Conservation (phyloP, 2,888 invertebrate genomes). For the Pterostichus niger region DNA sequence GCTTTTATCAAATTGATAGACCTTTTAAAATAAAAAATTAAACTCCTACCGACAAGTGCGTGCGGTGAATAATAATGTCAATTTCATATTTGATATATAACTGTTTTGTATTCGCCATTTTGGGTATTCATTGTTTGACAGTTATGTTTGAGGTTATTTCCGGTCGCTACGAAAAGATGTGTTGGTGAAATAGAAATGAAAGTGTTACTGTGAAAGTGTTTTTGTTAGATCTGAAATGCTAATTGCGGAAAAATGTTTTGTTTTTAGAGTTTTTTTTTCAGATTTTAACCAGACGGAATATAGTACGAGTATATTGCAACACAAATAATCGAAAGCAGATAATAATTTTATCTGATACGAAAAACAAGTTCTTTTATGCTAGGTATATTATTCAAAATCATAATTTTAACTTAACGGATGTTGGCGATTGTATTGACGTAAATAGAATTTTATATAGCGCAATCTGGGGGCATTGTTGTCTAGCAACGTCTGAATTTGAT, state of each 20-base stretch:
- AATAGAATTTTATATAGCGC: no score
- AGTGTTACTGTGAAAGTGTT: slow-evolving; percentile 16
- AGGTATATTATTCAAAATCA: no score
- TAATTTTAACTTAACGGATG: no score
- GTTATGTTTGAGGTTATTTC: slow-evolving; percentile 31
- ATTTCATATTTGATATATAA: not conserved
- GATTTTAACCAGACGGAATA: not conserved
- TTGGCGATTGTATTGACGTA: no score
- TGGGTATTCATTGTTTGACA: slow-evolving; percentile 1
- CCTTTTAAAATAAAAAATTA: no score
- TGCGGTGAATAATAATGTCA: not conserved
- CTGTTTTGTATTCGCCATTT: slow-evolving; percentile 12
- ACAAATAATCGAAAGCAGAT: no score
- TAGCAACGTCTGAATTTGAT: no score
- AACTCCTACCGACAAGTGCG: no score
- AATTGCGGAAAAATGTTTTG: slow-evolving; percentile 18
- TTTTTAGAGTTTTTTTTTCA: slow-evolving; percentile 18
- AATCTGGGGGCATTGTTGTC: no score
- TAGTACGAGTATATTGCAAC: no score
- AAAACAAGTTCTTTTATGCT: no score
- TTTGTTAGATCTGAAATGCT: not conserved
- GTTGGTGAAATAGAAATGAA: slow-evolving; percentile 23
- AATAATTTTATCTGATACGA: no score
- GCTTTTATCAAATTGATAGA: not conserved
- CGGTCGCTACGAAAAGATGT: slow-evolving; percentile 45